phyloP scores from a whole-genome alignment of 1,140 invertebrate genomes.

The Macrosteles quadrilineatus region DNA sequence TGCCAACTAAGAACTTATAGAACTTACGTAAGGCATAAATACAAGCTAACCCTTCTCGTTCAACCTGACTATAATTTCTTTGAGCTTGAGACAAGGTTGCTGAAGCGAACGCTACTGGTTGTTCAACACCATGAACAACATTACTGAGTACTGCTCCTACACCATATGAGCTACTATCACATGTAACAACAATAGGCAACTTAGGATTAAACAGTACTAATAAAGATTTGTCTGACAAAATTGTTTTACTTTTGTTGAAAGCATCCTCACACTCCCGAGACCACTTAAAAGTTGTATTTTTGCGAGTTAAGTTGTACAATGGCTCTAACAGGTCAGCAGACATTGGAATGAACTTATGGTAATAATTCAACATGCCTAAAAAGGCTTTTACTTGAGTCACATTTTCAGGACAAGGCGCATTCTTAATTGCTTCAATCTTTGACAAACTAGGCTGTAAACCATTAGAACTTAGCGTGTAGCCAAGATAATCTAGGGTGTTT shows the following conservation, averaged over 20 bases:
- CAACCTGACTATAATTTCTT: slow-evolving; percentile 19
- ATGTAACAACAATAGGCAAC: not conserved
- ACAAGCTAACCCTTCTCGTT: slow-evolving; percentile 9
- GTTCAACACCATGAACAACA: not conserved
- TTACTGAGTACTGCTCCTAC: not conserved
- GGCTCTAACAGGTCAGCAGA: not conserved
- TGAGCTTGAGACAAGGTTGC: not conserved
- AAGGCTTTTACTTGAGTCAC: not conserved
- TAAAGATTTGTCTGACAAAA: too few relatives aligned
- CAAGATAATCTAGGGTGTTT: not conserved
- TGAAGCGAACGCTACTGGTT: not conserved
- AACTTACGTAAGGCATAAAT: slow-evolving; percentile 26
- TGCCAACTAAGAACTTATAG: slow-evolving; percentile 25
- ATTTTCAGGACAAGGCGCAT: not conserved
- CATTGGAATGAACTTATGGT: not conserved
- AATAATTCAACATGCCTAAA: not conserved
- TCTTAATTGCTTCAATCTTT: not conserved
- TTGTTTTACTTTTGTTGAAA: too few relatives aligned
- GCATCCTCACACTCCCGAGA: too few relatives aligned
- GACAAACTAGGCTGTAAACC: not conserved
- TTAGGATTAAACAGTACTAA: not conserved
- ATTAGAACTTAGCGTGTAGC: not conserved
- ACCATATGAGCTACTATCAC: not conserved
- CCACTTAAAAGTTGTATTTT: too few relatives aligned
- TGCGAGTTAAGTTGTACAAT: not conserved